These are phyloP conservation scores for Sylvicapra grimmia DNA, from an alignment of 2,113 vertebrate species.

Conservation along the genomic window DNA sequence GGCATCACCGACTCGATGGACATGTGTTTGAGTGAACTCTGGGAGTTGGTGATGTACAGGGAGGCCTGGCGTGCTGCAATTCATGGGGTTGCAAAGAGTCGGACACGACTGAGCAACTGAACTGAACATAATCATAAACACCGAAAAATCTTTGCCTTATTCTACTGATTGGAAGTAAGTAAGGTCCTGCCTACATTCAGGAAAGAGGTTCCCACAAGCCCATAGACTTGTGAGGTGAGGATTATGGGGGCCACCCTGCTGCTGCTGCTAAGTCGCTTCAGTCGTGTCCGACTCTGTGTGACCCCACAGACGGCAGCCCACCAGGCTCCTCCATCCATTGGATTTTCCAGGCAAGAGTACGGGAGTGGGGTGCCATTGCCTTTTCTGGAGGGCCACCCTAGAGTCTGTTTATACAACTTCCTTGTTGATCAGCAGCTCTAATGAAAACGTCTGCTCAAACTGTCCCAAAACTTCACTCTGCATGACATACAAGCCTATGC, in stretches of 20 bases:
- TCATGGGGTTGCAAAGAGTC: background rate
- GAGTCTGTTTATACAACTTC: background rate
- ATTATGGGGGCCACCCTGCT: no score
- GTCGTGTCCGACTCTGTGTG: no score
- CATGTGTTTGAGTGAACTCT: fast-evolving
- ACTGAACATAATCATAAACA: background rate
- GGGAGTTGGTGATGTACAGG: background rate
- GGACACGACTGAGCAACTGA: background rate
- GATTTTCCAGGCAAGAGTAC: no score
- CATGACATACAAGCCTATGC: background rate
- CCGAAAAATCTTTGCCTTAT: background rate
- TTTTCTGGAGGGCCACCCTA: background rate
- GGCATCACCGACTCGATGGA: background rate
- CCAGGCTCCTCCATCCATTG: no score
- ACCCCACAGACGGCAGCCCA: no score
- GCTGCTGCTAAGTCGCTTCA: no score
- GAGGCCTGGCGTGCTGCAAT: background rate
- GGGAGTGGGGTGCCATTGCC: no score
- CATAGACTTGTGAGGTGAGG: background rate
- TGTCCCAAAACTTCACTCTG: background rate
- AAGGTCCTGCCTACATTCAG: background rate
- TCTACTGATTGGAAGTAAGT: background rate
- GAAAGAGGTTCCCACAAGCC: background rate
- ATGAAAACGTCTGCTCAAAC: background rate
- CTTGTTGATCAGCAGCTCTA: background rate